Conservation (phyloP, 2,113 vertebrate genomes). For the Progne subis region DNA sequence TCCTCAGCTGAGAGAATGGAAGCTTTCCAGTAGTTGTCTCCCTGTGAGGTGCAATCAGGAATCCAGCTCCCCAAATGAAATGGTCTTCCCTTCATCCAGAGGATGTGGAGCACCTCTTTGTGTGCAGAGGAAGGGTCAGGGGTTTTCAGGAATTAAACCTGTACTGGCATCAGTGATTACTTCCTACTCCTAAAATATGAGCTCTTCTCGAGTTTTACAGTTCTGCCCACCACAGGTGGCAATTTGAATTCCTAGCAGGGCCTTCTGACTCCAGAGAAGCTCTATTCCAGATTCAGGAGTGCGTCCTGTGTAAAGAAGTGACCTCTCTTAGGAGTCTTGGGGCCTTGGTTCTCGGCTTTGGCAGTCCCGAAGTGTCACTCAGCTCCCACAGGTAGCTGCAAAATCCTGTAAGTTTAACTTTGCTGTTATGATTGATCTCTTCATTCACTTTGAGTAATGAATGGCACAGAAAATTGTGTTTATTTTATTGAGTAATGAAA, state of each 20-base stretch:
- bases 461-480: constrained; percentile 10
- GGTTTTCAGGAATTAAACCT: background rate
- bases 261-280: background rate
- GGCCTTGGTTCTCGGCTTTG: background rate
- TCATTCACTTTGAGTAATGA: background rate
- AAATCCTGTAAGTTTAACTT: background rate
- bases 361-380: background rate
- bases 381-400: background rate
- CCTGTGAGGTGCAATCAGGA: background rate
- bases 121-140: background rate
- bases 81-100: background rate
- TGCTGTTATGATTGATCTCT: background rate
- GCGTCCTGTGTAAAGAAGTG: background rate
- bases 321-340: background rate
- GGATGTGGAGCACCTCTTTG: background rate
- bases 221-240: background rate
- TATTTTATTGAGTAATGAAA: constrained; percentile 21
- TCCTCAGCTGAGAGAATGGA: background rate
- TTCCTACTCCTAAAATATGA: background rate
- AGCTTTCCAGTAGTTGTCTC: background rate
- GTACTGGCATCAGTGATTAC: background rate
- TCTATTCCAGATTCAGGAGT: background rate
- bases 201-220: background rate
- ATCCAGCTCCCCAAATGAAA: background rate
- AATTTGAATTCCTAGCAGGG: background rate